A percentile compares a stretch with the other conserved stretches of the same genome.
These are phyloP conservation scores for Venusia cambrica DNA, from an alignment of 2,888 invertebrate genomes.

Conservation along the genomic window DNA sequence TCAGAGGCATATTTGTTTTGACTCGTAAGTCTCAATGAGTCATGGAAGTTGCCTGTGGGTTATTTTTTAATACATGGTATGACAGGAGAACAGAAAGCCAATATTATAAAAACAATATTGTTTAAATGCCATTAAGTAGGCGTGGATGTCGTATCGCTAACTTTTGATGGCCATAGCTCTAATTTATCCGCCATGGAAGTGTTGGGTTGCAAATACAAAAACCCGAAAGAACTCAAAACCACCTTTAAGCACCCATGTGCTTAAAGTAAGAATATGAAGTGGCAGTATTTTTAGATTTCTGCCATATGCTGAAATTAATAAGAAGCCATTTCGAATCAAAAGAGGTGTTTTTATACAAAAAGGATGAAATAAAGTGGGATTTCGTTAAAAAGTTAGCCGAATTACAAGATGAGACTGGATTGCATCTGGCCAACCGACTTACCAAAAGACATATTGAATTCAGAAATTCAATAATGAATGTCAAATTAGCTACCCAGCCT, in stretches of 20 bases:
- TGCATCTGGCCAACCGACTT: no score
- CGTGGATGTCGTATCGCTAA: constrained; percentile 25
- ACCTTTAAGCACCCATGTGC: constrained; percentile 18
- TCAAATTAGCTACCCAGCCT: constrained; percentile 5
- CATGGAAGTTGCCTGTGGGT: constrained; percentile 38
- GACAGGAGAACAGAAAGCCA: constrained; percentile 26
- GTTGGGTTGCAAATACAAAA: constrained; percentile 23
- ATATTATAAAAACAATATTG: constrained; percentile 21
- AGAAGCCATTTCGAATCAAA: constrained; percentile 23
- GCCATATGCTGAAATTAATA: constrained; percentile 28
- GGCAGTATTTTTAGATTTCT: constrained; percentile 25
- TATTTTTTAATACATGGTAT: constrained; percentile 38
- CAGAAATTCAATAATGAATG: constrained; percentile 7
- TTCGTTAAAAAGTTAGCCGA: no score
- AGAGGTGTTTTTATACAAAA: no score
- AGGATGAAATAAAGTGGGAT: no score
- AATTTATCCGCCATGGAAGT: constrained; percentile 24
- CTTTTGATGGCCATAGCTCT: constrained; percentile 28
- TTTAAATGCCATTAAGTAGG: constrained; percentile 26
- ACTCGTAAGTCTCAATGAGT: constrained; percentile 21
- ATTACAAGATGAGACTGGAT: no score
- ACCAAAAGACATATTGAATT: constrained; percentile 3
- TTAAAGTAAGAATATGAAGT: constrained; percentile 24
- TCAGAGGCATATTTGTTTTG: constrained; percentile 24
- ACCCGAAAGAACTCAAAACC: constrained; percentile 3